Base-by-base conservation (phyloP, 2,797 vertebrate species). In the Darevskia nairensis region DNA sequence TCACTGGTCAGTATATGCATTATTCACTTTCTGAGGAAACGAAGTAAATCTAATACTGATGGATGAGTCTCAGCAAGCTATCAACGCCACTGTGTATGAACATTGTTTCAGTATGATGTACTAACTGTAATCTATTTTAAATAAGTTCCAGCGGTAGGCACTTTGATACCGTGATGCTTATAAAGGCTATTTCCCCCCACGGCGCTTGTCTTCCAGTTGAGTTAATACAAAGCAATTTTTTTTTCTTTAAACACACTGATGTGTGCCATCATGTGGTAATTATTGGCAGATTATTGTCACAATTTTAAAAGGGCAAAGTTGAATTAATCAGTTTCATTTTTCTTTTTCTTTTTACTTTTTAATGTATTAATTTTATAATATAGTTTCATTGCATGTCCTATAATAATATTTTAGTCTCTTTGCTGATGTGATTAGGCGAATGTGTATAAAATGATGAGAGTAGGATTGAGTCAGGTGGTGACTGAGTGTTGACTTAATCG, bases 41-140 rank as follows among this genome's bases (percentile, higher is more conserved):
- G 80, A 89, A 75, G 89, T 39, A 93, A 93, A 90, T 13, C 86
- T 66, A 89, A 90, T 89, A 66, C 84, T 87, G 89, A 82, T 87
- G 76, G 89, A 87, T 89, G 35, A 89, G 50, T n/a, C 29, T 74
- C n/a, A 17, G 75, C 3, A 80, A 35, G 88, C 85, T 86, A 87
- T 84, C 74, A 88, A 6, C n/a, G 17, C 71, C 68, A 29, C 29
- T 46, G 8, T 88, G 89, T 6, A 25, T 29, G 55, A 35, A 32
- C 35, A 8, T 84, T 80, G 79, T 75, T 91, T 93, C 90, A 87
- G n/a, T 1, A 87, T 88, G 89, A 79, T 77, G 69, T 6, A 35
- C 1, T 79, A 76, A 2, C 1, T 80, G 50, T 29, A 23, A 32
- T 50, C 23, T 81, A 27, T n/a, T 84, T 84, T 84, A 29, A 89